Evolutionary conservation across 1,140 invertebrate genomes (phyloP), one percentile per base, ranked within the genome.

Genomic region (Bombus sibiricus): DNA sequence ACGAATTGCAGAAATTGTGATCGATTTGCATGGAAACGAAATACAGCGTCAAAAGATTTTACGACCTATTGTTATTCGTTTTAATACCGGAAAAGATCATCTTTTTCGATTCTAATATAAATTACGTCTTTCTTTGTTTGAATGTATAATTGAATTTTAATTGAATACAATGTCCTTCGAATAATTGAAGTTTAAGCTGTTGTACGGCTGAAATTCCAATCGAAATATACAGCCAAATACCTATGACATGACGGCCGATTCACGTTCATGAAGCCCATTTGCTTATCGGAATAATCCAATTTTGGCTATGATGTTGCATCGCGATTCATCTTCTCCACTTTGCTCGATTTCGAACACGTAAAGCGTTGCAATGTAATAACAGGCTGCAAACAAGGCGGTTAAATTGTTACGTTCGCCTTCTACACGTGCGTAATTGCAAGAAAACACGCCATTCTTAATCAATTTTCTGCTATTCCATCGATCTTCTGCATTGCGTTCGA

Each of bases 211-310:
- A 75, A 75, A 75, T 75, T 75, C 25, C 32, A 53, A 28, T 37
- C 28, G 47, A 43, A 57, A 53, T 75, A 37, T 34, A 57, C 73
- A 25, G 41, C 32, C 32, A 34, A 75, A 75, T 57, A 75, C 32
- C 73, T 57, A 57, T 34, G 32, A 34, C 73, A n/a, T 28, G 9
- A 39, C 32, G 25, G 41, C 53, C 73, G 47, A 75, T 57, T 75
- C 43, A 34, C 73, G 73, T 57, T 57, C 47, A 57, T 37, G 47
- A 57, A 75, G 73, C 32, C 41, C 41, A 57, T 47, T 75, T 75
- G 47, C 47, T 53, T 47, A 47, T 47, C 73, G 41, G 47, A 32
- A 53, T 75, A 75, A 75, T 75, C 41, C 73, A 75, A 75, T 75
- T 75, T 75, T 75, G n/a, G 41, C n/a, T 34, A 53, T 25, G 41